These are phyloP conservation scores for Smithornis capensis DNA, from an alignment of 2,113 vertebrate species.

Conservation along the genomic window DNA sequence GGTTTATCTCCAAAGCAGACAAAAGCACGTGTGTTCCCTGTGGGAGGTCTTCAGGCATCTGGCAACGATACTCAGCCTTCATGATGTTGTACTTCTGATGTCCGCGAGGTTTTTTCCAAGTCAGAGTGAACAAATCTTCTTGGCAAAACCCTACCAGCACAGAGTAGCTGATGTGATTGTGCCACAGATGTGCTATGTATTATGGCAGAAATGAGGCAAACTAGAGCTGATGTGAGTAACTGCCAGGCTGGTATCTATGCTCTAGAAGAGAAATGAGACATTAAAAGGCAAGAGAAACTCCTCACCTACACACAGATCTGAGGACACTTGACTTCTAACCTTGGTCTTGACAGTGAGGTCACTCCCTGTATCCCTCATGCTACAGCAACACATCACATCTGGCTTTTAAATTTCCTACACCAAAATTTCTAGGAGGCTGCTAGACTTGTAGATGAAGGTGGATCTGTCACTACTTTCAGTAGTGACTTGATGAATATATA, in stretches of 20 bases:
- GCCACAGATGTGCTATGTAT: neutral
- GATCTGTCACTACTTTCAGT: neutral
- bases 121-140: neutral
- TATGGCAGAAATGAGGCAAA: neutral
- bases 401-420: neutral
- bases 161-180: rapidly evolving
- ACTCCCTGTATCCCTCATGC: neutral
- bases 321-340: neutral
- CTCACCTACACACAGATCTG: neutral
- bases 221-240: neutral
- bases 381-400: neutral
- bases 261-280: neutral
- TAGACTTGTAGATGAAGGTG: neutral
- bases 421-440: neutral
- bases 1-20: neutral
- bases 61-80: neutral
- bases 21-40: neutral
- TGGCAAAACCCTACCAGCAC: neutral
- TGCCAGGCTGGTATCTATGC: neutral
- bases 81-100: neutral
- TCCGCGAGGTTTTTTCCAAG: neutral
- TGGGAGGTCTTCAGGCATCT: neutral
- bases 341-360: neutral
- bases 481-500: neutral
- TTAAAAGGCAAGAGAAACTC: neutral